Evolutionary conservation across 2,797 vertebrate species (phyloP).

Genomic region (Pteropus rufus): DNA sequence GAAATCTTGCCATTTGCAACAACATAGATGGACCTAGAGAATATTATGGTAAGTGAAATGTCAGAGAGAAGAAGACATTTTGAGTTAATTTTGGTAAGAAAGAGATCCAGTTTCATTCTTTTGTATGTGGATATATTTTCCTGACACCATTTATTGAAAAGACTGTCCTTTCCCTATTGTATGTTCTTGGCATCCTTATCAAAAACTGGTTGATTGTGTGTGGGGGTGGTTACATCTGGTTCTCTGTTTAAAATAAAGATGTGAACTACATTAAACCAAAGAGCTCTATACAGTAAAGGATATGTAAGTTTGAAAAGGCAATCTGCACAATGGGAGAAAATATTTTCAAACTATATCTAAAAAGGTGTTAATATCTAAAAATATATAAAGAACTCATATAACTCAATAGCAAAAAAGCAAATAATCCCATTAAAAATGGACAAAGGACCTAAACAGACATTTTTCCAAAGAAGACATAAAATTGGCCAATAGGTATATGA

Average conservation of each 20-base stretch:
- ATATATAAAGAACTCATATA: not conserved
- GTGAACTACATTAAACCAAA: not conserved
- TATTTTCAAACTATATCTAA: not conserved
- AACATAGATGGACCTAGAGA: not conserved
- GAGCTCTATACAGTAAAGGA: not conserved
- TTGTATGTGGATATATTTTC: not conserved
- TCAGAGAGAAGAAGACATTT: not conserved
- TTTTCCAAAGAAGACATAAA: not conserved
- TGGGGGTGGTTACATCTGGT: not conserved
- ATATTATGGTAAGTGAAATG: not conserved
- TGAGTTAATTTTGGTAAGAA: not conserved
- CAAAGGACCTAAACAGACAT: not conserved
- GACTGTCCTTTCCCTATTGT: not conserved
- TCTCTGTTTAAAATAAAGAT: not conserved
- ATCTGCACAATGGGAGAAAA: not conserved
- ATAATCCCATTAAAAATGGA: not conserved
- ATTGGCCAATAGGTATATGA: not conserved
- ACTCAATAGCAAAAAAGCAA: not conserved
- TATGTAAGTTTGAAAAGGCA: not conserved
- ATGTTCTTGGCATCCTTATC: not conserved
- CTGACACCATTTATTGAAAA: not conserved
- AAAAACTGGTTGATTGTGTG: not conserved
- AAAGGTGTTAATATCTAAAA: not conserved
- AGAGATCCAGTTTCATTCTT: not conserved
- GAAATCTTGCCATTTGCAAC: not conserved